These are phyloP conservation scores for Baryphthengus martii DNA, from an alignment of 2,113 vertebrate species.

Conservation along the genomic window DNA sequence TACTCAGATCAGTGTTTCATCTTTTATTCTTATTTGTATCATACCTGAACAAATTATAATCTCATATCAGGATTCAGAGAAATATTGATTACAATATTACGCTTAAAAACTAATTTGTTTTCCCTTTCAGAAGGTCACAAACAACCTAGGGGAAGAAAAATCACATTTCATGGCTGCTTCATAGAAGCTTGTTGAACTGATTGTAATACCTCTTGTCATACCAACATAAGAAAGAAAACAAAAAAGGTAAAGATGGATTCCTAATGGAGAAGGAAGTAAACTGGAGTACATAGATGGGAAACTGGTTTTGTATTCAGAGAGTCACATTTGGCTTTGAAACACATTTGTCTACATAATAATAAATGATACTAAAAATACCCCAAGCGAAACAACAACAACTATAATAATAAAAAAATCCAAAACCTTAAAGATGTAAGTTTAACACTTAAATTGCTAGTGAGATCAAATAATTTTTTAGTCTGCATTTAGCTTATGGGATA, in stretches of 20 bases:
- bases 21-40: background rate
- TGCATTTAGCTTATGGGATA: background rate
- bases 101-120: background rate
- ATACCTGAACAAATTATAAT: background rate
- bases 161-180: background rate
- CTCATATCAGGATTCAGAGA: background rate
- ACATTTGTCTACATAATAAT: background rate
- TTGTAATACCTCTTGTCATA: background rate
- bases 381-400: background rate
- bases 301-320: background rate
- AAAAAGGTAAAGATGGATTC: background rate
- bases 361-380: accelerated
- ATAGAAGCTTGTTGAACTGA: background rate
- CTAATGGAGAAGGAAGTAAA: background rate
- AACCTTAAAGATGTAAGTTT: background rate
- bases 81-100: background rate
- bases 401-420: background rate
- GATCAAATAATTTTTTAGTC: background rate
- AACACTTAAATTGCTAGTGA: background rate
- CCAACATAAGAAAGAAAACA: background rate
- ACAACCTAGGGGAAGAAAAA: background rate
- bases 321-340: background rate
- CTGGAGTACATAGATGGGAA: background rate
- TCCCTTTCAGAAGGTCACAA: background rate
- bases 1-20: background rate